phyloP scores from a whole-genome alignment of 2,113 vertebrate species.

The Nannobrachium achirus region DNA sequence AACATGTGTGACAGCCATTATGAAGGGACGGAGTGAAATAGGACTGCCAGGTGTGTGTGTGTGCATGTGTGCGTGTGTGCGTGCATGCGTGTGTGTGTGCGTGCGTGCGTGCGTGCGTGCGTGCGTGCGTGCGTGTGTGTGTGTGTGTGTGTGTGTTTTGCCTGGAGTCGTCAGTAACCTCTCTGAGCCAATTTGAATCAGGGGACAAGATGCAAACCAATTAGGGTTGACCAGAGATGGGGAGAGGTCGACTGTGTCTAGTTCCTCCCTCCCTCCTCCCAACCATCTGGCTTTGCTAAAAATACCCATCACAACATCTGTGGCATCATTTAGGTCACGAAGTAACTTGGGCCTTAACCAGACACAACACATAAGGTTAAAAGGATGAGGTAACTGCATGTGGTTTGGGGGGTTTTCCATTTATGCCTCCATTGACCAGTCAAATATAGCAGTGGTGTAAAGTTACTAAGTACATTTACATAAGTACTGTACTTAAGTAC shows the following conservation, averaged over 20 bases:
- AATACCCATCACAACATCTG: conserved; percentile 42
- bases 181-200: conserved; percentile 28
- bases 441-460: background rate
- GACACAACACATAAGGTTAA: conserved; percentile 40
- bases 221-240: conserved; percentile 26
- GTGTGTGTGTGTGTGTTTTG: too few relatives aligned
- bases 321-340: conserved; percentile 36
- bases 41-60: conserved; percentile 3
- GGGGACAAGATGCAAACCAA: conserved; percentile 41
- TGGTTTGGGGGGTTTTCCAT: conserved; percentile 19
- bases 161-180: background rate
- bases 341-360: conserved; percentile 1
- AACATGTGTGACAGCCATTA: too few relatives aligned
- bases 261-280: background rate
- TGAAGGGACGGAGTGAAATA: conserved; percentile 1
- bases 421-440: conserved; percentile 21
- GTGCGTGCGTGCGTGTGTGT: too few relatives aligned
- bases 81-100: too few relatives aligned
- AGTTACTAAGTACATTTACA: too few relatives aligned
- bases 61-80: too few relatives aligned
- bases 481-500: too few relatives aligned
- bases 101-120: too few relatives aligned
- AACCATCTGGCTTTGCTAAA: conserved; percentile 36
- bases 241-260: conserved; percentile 32
- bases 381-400: conserved; percentile 16